phyloP scores from a whole-genome alignment of 2,797 vertebrate genomes.

The Orestias chungarensis region DNA sequence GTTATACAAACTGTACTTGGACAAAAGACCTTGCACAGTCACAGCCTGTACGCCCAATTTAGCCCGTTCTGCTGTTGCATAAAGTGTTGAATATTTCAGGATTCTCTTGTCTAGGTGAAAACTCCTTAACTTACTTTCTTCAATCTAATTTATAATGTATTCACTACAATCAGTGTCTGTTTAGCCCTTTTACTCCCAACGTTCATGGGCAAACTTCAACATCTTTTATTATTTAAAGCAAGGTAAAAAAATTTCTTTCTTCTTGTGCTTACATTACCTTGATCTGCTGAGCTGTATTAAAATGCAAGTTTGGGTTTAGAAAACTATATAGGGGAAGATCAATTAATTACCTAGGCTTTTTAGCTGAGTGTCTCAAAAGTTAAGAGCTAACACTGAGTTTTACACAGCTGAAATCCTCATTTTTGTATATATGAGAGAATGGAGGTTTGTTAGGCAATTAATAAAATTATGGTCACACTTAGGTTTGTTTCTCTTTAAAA shows the following conservation, averaged over 20 bases:
- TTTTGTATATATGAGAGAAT: constrained; percentile 4
- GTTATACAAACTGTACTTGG: background rate
- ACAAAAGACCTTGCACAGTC: background rate
- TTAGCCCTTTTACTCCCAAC: constrained; percentile 5
- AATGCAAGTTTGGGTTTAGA: background rate
- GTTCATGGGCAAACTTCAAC: constrained; percentile 12
- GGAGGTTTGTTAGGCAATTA: constrained; percentile 23
- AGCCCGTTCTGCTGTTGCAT: background rate
- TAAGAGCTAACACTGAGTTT: background rate
- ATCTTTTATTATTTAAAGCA: constrained; percentile 18
- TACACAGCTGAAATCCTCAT: constrained; percentile 1
- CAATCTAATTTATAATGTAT: constrained; percentile 4
- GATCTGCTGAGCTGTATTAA: constrained; percentile 4
- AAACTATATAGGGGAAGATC: background rate
- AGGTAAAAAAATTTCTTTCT: background rate
- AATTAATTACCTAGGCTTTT: background rate
- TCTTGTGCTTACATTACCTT: constrained; percentile 1
- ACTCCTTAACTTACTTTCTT: background rate
- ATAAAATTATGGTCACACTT: constrained; percentile 19
- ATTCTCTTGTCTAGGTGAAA: constrained; percentile 1
- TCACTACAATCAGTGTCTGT: constrained; percentile 3
- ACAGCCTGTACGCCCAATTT: background rate
- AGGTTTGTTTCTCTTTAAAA: constrained; percentile 28
- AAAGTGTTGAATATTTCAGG: constrained; percentile 4
- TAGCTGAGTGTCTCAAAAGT: background rate